Conservation (phyloP, 2,797 vertebrate genomes). For the Brachyrhaphis roseni region DNA sequence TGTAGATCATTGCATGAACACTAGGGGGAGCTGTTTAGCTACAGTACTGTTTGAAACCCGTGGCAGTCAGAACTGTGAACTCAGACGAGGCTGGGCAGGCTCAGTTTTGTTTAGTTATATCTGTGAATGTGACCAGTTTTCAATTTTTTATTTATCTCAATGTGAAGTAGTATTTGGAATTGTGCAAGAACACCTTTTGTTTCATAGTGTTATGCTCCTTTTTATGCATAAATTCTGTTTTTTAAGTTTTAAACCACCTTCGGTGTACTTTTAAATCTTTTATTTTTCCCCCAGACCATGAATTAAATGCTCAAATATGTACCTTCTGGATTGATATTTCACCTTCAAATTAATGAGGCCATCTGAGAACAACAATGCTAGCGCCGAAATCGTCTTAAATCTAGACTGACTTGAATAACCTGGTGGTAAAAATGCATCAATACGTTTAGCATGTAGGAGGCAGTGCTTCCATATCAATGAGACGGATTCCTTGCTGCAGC, state of each 20-base stretch:
- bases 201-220: not conserved
- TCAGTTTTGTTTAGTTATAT: not conserved
- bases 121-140: not conserved
- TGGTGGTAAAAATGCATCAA: conserved; percentile 53
- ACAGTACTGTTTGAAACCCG: not conserved
- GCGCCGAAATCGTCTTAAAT: not conserved
- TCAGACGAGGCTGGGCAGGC: not conserved
- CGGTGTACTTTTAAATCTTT: not conserved
- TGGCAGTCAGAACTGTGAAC: not conserved
- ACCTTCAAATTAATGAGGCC: not conserved
- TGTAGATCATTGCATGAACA: conserved; percentile 29
- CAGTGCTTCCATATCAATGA: conserved; percentile 67
- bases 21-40: conserved; percentile 59
- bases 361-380: not conserved
- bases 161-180: not conserved
- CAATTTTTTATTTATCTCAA: not conserved
- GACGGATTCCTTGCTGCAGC: conserved; percentile 61
- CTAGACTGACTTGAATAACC: conserved; percentile 37
- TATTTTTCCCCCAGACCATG: not conserved
- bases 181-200: not conserved
- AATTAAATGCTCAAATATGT: not conserved
- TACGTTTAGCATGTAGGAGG: conserved; percentile 50
- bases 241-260: not conserved
- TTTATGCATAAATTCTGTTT: not conserved
- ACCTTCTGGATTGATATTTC: not conserved